Percentiles rank a stretch among this genome's conserved stretches.
phyloP scores from a whole-genome alignment of 2,888 invertebrate species.

The Sclerodermus sp. region DNA sequence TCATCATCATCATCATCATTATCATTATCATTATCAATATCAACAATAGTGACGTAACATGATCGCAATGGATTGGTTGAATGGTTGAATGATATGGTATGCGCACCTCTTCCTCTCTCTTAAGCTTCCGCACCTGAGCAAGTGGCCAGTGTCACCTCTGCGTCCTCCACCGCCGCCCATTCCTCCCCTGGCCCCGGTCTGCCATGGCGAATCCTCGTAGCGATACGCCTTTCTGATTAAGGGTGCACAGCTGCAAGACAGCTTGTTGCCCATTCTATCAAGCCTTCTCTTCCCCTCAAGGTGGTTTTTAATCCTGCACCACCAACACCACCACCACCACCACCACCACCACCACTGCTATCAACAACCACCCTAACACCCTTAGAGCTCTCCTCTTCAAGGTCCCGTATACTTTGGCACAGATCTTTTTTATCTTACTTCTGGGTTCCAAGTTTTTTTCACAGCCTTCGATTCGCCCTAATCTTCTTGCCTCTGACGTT shows the following conservation, averaged over 20 bases:
- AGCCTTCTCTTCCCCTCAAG: slow-evolving; percentile 2
- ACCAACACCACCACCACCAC: too few relatives aligned
- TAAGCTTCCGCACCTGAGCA: slow-evolving; percentile 74
- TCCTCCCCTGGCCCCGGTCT: slow-evolving; percentile 61
- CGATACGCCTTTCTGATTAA: slow-evolving; percentile 95
- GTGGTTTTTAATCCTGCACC: background rate
- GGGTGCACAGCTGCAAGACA: slow-evolving; percentile 96
- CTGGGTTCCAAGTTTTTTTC: slow-evolving; percentile 13
- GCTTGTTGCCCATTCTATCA: slow-evolving; percentile 88
- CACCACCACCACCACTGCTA: too few relatives aligned
- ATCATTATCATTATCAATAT: too few relatives aligned
- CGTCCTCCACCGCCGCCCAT: slow-evolving; percentile 46
- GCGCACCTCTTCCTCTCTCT: slow-evolving; percentile 59
- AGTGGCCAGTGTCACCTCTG: slow-evolving; percentile 58
- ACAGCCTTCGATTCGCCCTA: slow-evolving; percentile 2
- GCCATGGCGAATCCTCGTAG: slow-evolving; percentile 95
- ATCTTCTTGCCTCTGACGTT: slow-evolving; percentile 11
- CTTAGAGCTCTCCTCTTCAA: too few relatives aligned
- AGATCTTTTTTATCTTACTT: too few relatives aligned
- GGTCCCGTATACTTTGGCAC: too few relatives aligned
- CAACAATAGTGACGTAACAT: slow-evolving; percentile 19
- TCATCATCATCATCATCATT: too few relatives aligned
- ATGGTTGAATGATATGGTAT: slow-evolving; percentile 50
- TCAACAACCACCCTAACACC: too few relatives aligned
- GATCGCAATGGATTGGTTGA: slow-evolving; percentile 40